Evolutionary conservation across 2,113 vertebrate genomes (phyloP).

Genomic region (Xenopus laevis): DNA sequence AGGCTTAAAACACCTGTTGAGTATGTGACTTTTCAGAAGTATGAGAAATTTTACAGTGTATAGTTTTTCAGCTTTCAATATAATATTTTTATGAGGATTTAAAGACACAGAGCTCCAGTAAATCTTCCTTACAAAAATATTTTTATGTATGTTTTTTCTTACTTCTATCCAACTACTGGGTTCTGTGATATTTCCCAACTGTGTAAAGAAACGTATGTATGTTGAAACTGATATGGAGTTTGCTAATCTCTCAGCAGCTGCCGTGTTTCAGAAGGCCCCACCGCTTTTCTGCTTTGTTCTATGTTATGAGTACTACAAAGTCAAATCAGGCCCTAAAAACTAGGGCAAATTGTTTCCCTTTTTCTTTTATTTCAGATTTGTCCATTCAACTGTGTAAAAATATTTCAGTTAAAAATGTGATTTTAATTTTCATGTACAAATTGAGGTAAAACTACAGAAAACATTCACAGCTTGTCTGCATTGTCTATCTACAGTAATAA

Average conservation of each 20-base stretch:
- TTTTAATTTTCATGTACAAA: no score
- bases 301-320: no score
- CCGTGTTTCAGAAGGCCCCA: neutral
- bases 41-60: constrained; percentile 27
- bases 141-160: neutral
- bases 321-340: no score
- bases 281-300: neutral
- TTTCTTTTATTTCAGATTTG: no score
- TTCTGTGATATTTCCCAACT: no score
- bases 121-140: neutral
- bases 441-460: no score
- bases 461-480: no score
- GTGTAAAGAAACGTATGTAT: neutral
- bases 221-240: neutral
- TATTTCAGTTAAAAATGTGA: no score
- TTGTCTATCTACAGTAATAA: no score
- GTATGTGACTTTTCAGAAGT: constrained; percentile 28
- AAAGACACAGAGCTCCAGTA: neutral
- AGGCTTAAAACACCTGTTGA: constrained; percentile 36
- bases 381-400: no score
- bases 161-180: no score
- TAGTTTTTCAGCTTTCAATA: constrained; percentile 6
- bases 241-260: neutral
- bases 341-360: no score
- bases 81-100: neutral